phyloP scores from a whole-genome alignment of 1,140 invertebrate species.

The Brevipalpus yothersi region DNA sequence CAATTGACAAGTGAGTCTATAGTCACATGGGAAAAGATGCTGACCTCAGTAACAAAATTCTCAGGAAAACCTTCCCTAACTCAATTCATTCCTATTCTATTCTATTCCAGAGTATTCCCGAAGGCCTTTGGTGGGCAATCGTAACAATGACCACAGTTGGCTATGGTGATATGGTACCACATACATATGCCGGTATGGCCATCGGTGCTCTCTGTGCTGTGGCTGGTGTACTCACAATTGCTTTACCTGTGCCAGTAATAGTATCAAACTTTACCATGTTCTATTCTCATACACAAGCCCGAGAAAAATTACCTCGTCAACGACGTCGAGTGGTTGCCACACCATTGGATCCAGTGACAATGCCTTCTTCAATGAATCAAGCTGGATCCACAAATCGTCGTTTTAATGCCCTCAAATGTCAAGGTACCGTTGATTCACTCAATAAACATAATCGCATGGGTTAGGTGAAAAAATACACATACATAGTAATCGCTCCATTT shows the following conservation, averaged over 20 bases:
- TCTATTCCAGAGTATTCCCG: constrained; percentile 26
- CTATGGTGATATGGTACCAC: constrained; percentile 27
- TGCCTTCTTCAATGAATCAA: too few species aligned
- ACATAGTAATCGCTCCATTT: too few species aligned
- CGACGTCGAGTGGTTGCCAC: constrained; percentile 66
- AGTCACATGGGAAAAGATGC: too few species aligned
- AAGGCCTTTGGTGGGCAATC: constrained; percentile 61
- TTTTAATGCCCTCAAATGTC: too few species aligned
- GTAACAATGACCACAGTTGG: constrained; percentile 57
- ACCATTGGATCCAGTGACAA: constrained; percentile 27
- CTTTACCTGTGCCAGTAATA: constrained; percentile 61
- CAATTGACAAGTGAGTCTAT: too few species aligned
- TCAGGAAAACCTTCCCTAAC: neutral
- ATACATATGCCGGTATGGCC: constrained; percentile 65
- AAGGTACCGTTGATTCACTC: too few species aligned
- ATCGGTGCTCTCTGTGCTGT: constrained; percentile 66
- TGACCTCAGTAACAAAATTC: neutral
- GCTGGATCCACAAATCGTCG: too few species aligned
- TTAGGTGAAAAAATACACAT: too few species aligned
- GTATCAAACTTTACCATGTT: constrained; percentile 84
- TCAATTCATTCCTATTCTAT: neutral
- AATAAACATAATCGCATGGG: too few species aligned
- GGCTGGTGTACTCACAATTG: constrained; percentile 69
- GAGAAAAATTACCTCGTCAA: constrained; percentile 67
- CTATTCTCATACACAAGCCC: constrained; percentile 70